Evolutionary conservation across 2,888 invertebrate species (phyloP).

Genomic region (Pseudeuparius sepicola): DNA sequence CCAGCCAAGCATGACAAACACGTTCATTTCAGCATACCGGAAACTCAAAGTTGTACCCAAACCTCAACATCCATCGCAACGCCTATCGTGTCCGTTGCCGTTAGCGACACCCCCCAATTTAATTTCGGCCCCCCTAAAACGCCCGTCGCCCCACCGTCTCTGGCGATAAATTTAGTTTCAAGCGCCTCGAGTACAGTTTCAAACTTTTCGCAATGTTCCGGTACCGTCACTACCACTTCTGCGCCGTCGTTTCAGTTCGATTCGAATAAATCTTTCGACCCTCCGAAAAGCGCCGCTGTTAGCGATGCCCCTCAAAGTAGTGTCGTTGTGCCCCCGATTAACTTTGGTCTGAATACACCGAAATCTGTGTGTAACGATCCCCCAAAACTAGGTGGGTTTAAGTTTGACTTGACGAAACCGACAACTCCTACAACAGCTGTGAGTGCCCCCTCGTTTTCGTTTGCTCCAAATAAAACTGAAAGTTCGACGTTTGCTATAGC

Average conservation of each 20-base stretch:
- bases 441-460: not conserved
- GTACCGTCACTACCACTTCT: constrained; percentile 2
- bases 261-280: constrained; percentile 1
- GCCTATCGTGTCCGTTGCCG: constrained; percentile 14
- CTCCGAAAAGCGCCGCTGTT: constrained; percentile 4
- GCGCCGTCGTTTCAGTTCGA: constrained; percentile 2
- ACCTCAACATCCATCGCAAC: constrained; percentile 12
- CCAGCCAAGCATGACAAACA: constrained; percentile 28
- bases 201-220: constrained; percentile 6
- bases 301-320: not conserved
- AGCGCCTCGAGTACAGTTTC: constrained; percentile 8
- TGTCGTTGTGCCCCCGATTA: no score
- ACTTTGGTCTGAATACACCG: no score
- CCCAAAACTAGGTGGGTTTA: constrained; percentile 30
- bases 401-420: constrained; percentile 28
- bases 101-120: constrained; percentile 10
- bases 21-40: constrained; percentile 31
- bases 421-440: constrained; percentile 7
- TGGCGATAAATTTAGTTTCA: not conserved
- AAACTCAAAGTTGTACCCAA: constrained; percentile 18
- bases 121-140: constrained; percentile 1
- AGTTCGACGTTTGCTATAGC: constrained; percentile 4
- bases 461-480: not conserved
- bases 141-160: not conserved
- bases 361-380: no score